Evolutionary conservation across 2,113 vertebrate species (phyloP), one percentile per base, ranked within the genome.

Genomic region (Cyphomyrus plagiostoma): DNA sequence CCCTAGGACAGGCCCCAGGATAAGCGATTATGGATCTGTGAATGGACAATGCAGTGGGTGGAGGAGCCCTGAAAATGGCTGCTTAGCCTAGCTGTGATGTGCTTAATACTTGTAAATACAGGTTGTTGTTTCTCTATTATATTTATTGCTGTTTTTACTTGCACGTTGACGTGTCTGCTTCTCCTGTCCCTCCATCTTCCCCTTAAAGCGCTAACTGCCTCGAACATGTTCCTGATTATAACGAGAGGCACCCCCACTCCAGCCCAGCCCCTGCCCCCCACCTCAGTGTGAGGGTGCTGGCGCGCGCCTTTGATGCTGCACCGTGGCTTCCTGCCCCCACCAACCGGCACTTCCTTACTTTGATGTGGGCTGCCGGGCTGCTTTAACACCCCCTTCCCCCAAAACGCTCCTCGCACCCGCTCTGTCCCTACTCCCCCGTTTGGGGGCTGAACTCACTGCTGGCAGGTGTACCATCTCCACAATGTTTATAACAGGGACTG

Each of bases 311-410:
- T 70, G 62, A 70, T 70, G 62, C 62, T 66, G n/a, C 62, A 66
- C n/a, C 10, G n/a, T 26, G n/a, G 62, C 62, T 70, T 70, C 62
- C 62, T 70, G 62, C 62, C 62, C 62, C 62, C 62, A 70, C 26
- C 11, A 70, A 26, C 62, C 62, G 26, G 62, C 62, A 26, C 62
- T 70, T 70, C 62, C 62, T 30, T 70, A 70, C 62, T 70, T 70
- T 70, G 62, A 70, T 70, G 62, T 70, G 62, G 9, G 58, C 58
- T 66, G 58, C 7, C 19, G 23, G 58, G n/a, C 62, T 30, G 3
- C n/a, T 70, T 70, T 70, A 30, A 30, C 93, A 98, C 90, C 92
- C 90, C 90, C n/a, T 21, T 21, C 62, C 62, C 62, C 23, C 62
- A 66, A 66, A 26, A 66, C 0, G 62, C n/a, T 26, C n/a, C 62